Evolutionary conservation across 2,797 vertebrate genomes (phyloP), one percentile per base, ranked within the genome.

Genomic region (Huso huso): DNA sequence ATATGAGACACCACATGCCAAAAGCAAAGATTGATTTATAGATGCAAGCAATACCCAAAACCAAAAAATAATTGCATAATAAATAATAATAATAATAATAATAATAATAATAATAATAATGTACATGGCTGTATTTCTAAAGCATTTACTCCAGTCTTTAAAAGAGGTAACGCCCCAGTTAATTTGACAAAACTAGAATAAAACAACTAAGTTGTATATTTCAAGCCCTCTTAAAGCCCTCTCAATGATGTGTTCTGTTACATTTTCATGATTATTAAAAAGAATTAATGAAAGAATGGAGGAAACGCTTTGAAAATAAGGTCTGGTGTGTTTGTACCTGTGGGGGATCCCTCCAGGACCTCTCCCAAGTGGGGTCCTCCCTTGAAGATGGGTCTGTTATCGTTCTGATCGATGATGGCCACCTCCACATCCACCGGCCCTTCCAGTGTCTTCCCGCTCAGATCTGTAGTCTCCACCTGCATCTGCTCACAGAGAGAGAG

Each of bases 321-420:
- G 37, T 37, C 37, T 5, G 37, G 37, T 37, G 37, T 37, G 3
- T 51, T 3, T 75, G 66, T 83, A 97, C 96, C 96, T 80, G 92
- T 95, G 6, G 96, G 92, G 5, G 96, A 99, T 0, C 94, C 96
- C 71, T 99, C 96, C 66, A 97, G 93, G 76, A 99, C 93, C 1
- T 97, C 93, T 8, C 96, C 96, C 0, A 93, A 1, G 7, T 99
- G 98, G 11, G 92, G 93, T 0, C 89, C 89, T 78, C 98, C 95
- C 70, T 84, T 93, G 77, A 99, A 99, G 84, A 93, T 86, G 0
- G 96, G 96, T 57, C 93, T 86, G 82, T 99, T 99, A 83, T 99
- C 96, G 13, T 99, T 99, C 74, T 98, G 96, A 79, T 98, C 95
- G 2, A 98, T 97, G 72, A 99, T 90, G 0, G 78, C 80, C 74